These are phyloP conservation scores for Platyura marginata DNA, from an alignment of 1,140 invertebrate genomes.

Conservation along the genomic window DNA sequence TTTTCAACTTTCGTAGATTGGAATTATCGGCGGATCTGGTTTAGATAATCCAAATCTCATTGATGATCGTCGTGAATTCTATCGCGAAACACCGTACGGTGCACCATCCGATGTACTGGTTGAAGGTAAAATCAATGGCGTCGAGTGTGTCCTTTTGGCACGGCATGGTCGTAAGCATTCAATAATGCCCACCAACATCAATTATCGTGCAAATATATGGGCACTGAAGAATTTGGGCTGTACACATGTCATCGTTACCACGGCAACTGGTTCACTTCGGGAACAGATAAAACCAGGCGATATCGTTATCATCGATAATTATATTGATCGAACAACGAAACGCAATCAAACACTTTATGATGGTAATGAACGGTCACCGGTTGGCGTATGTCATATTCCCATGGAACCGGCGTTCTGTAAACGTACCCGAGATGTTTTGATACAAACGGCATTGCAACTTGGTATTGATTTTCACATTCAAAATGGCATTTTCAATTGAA, in stretches of 20 bases:
- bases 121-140: slow-evolving; percentile 53
- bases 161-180: slow-evolving; percentile 79
- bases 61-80: slow-evolving; percentile 39
- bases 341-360: slow-evolving; percentile 82
- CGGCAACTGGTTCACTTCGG: slow-evolving; percentile 80
- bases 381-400: slow-evolving; percentile 80
- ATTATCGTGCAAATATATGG: slow-evolving; percentile 95
- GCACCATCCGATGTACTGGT: slow-evolving; percentile 66
- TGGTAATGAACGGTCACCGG: slow-evolving; percentile 34
- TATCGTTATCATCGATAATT: slow-evolving; percentile 79
- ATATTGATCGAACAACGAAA: slow-evolving; percentile 71
- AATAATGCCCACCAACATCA: slow-evolving; percentile 55
- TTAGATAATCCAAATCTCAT: slow-evolving; percentile 74
- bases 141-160: slow-evolving; percentile 66
- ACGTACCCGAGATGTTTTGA: slow-evolving; percentile 44
- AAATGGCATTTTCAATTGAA: no score
- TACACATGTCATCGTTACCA: slow-evolving; percentile 81
- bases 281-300: slow-evolving; percentile 78
- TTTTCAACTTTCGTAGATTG: slow-evolving; percentile 64
- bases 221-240: slow-evolving; percentile 75
- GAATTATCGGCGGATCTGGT: slow-evolving; percentile 90
- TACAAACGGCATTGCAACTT: slow-evolving; percentile 41
- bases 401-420: slow-evolving; percentile 79
- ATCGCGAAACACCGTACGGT: slow-evolving; percentile 66
- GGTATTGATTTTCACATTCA: no score